Evolutionary conservation across 2,113 vertebrate species (phyloP).

Genomic region (Agapornis roseicollis): DNA sequence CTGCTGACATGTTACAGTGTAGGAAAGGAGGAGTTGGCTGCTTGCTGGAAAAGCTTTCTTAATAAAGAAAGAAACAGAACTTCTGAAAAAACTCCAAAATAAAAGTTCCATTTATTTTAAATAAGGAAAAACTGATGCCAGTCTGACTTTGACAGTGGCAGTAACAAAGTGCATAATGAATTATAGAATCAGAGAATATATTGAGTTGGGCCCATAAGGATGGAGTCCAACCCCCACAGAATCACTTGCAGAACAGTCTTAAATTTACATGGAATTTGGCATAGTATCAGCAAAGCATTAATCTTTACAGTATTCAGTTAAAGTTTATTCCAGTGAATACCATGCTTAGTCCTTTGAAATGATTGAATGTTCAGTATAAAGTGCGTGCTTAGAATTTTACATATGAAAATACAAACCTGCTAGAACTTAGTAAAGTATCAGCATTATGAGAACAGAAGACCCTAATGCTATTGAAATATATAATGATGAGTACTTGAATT

Average conservation of each 20-base stretch:
- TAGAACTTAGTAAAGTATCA: neutral
- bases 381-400: neutral
- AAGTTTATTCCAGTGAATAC: neutral
- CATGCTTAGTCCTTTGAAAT: neutral
- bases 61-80: neutral
- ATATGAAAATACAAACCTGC: neutral
- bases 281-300: neutral
- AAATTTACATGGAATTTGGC: neutral
- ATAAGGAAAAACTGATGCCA: neutral
- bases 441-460: neutral
- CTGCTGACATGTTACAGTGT: rapidly evolving
- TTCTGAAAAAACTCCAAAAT: neutral
- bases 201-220: neutral
- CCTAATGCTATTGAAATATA: neutral
- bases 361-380: neutral
- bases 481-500: neutral
- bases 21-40: neutral
- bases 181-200: neutral
- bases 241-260: neutral
- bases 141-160: neutral
- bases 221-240: neutral
- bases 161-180: neutral
- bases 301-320: neutral
- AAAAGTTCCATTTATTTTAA: neutral
- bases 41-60: neutral